Evolutionary conservation across 35 echinoderm and acorn worm species (phyloP), one percentile per base, ranked within the genome.

Genomic region (Heliocidaris erythrogramma): DNA sequence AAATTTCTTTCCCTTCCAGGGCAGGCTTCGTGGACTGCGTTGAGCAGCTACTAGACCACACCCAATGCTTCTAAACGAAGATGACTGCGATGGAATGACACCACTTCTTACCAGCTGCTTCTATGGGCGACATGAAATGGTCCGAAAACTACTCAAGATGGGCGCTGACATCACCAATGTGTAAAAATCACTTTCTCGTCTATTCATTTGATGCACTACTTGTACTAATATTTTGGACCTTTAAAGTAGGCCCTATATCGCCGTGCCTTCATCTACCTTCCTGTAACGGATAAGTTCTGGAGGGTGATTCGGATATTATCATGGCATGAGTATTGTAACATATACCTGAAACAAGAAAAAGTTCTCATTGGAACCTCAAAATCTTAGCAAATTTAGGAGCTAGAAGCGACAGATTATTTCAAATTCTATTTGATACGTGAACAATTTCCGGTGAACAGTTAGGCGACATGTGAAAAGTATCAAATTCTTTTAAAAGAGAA

Each of bases 31-130:
- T 89, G 17, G 31, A 31, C 17, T 42, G 31, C 5, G 87, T 89
- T 5, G 87, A 42, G 17, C 12, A 89, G 24, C 30, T 89, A n/a
- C 13, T 89, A 13, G 47, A 89, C 47, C 31, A 89, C 47, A 42
- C 30, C 87, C 87, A 32, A 32, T 42, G 87, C 87, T 89, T 48
- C 47, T 89, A 18, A 89, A 32, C 7, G 87, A 89, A 17, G 87
- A 89, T 42, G 87, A 89, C 12, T 31, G 87, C 10, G 87, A 89
- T 16, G 87, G 87, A 7, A 89, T 89, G 87, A 89, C 87, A 0
- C 87, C 87, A 2, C 87, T 89, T 32, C 87, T 89, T 42, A 89
- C 87, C 31, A 48, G 31, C 42, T 89, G 87, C 42, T 89, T 32
- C 87, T 48, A 17, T n/a, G 87, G 87, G 2, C 87, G 47, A 8